These are phyloP conservation scores for Teinopalpus imperialis DNA, from an alignment of 2,888 invertebrate species.

Conservation along the genomic window DNA sequence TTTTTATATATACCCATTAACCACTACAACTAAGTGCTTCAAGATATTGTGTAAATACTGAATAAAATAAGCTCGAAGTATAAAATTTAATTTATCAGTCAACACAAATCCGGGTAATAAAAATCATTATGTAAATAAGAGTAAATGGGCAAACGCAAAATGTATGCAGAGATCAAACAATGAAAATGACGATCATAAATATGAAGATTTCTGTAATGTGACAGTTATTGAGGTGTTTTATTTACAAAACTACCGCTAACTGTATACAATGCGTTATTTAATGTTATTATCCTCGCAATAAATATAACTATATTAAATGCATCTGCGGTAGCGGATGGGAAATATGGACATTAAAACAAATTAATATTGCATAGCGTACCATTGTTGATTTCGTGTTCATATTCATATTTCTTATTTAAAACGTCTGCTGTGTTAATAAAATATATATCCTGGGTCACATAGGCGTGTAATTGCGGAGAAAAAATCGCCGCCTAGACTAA, in stretches of 20 bases:
- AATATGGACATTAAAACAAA: neutral
- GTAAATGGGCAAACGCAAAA: slow-evolving; percentile 42
- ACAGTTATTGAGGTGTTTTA: slow-evolving; percentile 8
- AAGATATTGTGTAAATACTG: no score
- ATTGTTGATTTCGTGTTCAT: no score
- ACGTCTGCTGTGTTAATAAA: no score
- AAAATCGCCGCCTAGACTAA: no score
- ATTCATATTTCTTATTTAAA: no score
- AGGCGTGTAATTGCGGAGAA: no score
- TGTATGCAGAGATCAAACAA: slow-evolving; percentile 37
- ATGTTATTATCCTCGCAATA: neutral
- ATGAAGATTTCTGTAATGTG: slow-evolving; percentile 43
- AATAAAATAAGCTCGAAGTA: no score
- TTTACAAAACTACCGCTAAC: neutral
- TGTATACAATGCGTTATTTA: neutral
- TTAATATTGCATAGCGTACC: neutral
- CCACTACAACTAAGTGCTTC: no score
- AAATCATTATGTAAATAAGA: slow-evolving; percentile 25
- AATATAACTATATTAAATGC: neutral
- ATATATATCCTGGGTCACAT: no score
- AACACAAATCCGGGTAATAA: no score
- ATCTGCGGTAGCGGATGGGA: neutral
- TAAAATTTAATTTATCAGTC: no score
- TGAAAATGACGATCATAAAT: slow-evolving; percentile 41
- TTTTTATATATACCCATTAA: no score